phyloP scores from a whole-genome alignment of 2,113 vertebrate species.

The Circaetus cinerascens region DNA sequence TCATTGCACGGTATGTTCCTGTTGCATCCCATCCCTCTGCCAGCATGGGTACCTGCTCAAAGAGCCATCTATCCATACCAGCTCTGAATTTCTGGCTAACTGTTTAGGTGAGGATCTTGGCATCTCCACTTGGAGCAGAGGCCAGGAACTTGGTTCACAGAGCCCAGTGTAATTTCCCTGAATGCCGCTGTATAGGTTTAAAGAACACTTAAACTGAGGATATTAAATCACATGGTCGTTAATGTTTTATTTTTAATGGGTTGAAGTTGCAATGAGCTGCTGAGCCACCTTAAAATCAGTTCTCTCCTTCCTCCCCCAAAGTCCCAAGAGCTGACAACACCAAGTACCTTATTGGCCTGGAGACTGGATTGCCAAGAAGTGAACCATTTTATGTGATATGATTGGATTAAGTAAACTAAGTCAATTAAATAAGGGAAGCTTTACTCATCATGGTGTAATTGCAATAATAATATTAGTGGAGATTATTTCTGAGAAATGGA shows the following conservation, averaged over 20 bases:
- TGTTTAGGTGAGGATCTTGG: background rate
- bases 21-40: background rate
- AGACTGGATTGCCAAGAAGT: background rate
- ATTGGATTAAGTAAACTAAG: background rate
- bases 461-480: background rate
- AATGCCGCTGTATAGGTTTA: background rate
- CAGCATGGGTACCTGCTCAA: background rate
- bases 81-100: background rate
- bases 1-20: background rate
- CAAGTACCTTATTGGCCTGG: background rate
- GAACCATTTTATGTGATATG: background rate
- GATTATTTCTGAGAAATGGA: background rate
- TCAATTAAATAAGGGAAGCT: background rate
- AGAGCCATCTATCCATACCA: background rate
- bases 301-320: background rate
- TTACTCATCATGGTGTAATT: background rate
- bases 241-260: background rate
- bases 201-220: background rate
- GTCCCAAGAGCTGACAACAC: background rate
- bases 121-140: background rate
- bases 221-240: background rate
- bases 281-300: background rate
- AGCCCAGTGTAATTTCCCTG: background rate
- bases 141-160: background rate
- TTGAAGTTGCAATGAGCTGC: background rate